Conservation (phyloP, 30 jellyfish, hydroid and myxozoan genomes). For the Hydra vulgaris region DNA sequence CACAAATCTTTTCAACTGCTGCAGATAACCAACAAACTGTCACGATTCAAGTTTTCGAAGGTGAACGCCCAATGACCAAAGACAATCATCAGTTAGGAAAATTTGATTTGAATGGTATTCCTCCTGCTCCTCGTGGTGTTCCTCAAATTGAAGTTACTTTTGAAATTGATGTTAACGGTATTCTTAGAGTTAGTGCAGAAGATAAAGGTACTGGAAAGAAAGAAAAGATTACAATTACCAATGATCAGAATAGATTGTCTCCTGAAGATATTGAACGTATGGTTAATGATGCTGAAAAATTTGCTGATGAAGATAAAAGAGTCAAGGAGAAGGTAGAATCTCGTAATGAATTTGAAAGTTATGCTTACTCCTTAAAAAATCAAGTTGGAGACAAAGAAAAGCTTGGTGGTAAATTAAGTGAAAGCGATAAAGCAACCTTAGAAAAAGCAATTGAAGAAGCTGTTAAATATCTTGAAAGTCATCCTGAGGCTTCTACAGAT, state of each 20-base stretch:
- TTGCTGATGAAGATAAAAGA: conserved; percentile 97
- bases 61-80: conserved; percentile 98
- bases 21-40: conserved; percentile 98
- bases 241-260: conserved; percentile 95
- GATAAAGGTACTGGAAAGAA: conserved; percentile 98
- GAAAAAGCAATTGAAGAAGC: conserved; percentile 94
- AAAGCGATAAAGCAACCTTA: conserved; percentile 79
- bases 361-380: conserved; percentile 88
- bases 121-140: conserved; percentile 99
- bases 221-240: conserved; percentile 96
- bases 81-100: conserved; percentile 98
- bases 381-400: conserved; percentile 88
- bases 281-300: conserved; percentile 99
- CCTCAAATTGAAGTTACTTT: conserved; percentile 99
- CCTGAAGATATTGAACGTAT: conserved; percentile 99
- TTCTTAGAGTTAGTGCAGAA: conserved; percentile 96
- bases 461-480: conserved; percentile 84
- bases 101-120: conserved; percentile 89
- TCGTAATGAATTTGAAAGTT: conserved; percentile 84
- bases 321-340: conserved; percentile 94
- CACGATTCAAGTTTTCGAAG: conserved; percentile 97
- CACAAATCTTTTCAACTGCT: conserved; percentile 98
- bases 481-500: conserved; percentile 83
- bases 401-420: conserved; percentile 89
- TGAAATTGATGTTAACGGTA: conserved; percentile 98